Base-by-base conservation (phyloP, 2,113 vertebrate species). In the Marmota monax region DNA sequence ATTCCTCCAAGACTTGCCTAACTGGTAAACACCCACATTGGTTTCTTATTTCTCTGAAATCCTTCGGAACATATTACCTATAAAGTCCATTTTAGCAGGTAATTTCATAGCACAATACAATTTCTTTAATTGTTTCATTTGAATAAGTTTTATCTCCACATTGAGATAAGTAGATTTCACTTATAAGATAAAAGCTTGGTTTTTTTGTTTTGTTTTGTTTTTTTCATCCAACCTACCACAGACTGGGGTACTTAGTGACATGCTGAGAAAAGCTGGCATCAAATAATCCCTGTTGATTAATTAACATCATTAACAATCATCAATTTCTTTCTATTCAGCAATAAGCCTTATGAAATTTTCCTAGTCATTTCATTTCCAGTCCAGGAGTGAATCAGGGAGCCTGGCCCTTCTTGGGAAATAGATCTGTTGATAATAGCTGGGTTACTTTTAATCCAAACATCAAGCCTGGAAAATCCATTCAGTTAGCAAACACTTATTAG, bases 321-420 rank as follows among this genome's bases (percentile, higher is more conserved):
- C 67, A 65, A 65, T 95, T 90, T 94, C 79, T 91, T 96, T 96
- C 77, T 88, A n/a, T 90, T 82, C 39, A 86, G 48, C 86, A 95
- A 95, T 25, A 82, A 69, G 32, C 27, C 94, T 97, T 93, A 94
- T 83, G 94, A 96, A 97, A 97, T 92, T 92, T 97, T 96, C 90
- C 94, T 92, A 85, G 56, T 96, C 39, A 80, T 84, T 95, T 89
- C 12, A 25, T 95, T 97, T 95, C 88, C 32, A 90, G 42, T 51
- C 84, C 63, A 90, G 76, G 56, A 93, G 80, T 96, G 69, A 94
- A 89, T 92, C 84, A 96, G 72, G 45, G 58, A 93, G 42, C 61
- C 63, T 42, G 42, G 69, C 74, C 65, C 17, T 85, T 51, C 63
- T 82, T 85, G 48, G 92, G 73, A 97, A 95, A 69, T 72, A 96